These are phyloP conservation scores for Nemopilema nomurai DNA, from an alignment of 30 jellyfish, hydroid and myxozoan genomes.

Conservation along the genomic window DNA sequence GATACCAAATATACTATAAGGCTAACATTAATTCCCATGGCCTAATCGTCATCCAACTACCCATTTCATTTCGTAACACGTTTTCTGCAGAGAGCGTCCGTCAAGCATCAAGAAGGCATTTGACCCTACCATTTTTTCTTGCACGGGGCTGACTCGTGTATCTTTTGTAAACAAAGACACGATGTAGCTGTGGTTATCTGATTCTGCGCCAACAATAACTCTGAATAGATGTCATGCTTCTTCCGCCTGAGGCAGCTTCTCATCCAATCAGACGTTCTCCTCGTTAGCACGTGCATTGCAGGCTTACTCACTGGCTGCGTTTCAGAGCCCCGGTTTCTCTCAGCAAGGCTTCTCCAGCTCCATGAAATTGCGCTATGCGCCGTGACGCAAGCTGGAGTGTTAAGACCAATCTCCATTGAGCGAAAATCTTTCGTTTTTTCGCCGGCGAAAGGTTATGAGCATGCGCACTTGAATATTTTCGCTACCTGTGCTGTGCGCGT, in stretches of 20 bases:
- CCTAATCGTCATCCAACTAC: too few species aligned
- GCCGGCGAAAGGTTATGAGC: background rate
- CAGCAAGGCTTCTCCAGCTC: slow-evolving; percentile 11
- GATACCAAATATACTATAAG: too few species aligned
- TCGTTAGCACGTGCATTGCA: slow-evolving; percentile 27
- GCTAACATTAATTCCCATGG: too few species aligned
- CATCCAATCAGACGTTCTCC: background rate
- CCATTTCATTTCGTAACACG: too few species aligned
- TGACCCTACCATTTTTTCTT: background rate
- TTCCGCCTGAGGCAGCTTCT: slow-evolving; percentile 9
- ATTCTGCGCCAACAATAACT: background rate
- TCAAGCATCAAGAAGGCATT: background rate
- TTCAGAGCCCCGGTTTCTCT: slow-evolving; percentile 18
- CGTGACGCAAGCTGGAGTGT: background rate
- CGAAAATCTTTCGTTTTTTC: slow-evolving; percentile 9
- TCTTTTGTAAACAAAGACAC: background rate
- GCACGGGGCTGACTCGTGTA: background rate
- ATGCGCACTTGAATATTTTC: too few species aligned
- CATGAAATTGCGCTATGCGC: background rate
- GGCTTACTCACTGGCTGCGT: slow-evolving; percentile 22
- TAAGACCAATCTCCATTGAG: slow-evolving; percentile 17
- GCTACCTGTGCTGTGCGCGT: too few species aligned
- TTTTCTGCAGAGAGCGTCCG: background rate
- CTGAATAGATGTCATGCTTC: background rate
- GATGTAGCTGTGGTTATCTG: background rate